Evolutionary conservation across 2,888 invertebrate species (phyloP).

Genomic region (Ennomos quercinarius): DNA sequence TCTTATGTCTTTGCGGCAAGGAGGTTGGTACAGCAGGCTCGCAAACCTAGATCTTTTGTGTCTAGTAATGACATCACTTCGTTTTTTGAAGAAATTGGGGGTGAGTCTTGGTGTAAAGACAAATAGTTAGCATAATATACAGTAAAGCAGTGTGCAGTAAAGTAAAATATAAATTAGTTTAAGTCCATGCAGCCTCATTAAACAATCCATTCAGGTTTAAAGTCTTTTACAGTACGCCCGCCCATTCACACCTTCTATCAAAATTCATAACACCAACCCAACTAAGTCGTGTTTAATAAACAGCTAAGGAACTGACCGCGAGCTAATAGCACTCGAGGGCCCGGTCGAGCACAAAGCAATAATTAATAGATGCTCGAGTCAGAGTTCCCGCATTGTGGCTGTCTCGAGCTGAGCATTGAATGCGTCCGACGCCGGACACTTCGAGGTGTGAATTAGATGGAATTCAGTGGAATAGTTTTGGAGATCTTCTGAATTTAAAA

Average conservation of each 20-base stretch:
- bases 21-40: no score
- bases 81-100: no score
- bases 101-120: no score
- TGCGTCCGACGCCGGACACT: slow-evolving; percentile 57
- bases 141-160: no score
- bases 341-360: slow-evolving; percentile 77
- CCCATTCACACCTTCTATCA: slow-evolving; percentile 39
- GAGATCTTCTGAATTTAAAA: slow-evolving; percentile 14
- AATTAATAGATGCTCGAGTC: slow-evolving; percentile 83
- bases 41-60: no score
- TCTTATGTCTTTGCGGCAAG: no score
- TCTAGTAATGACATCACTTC: no score
- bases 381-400: slow-evolving; percentile 58
- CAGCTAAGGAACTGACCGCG: slow-evolving; percentile 82
- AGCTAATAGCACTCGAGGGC: slow-evolving; percentile 76
- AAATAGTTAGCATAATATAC: no score
- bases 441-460: slow-evolving; percentile 67
- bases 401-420: slow-evolving; percentile 20
- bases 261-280: slow-evolving; percentile 54
- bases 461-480: slow-evolving; percentile 54
- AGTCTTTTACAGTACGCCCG: slow-evolving; percentile 9
- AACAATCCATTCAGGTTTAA: not conserved
- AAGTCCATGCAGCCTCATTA: no score
- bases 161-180: no score
- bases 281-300: slow-evolving; percentile 77